Conservation (phyloP, 2,888 invertebrate genomes). For the Mythimna albipuncta region DNA sequence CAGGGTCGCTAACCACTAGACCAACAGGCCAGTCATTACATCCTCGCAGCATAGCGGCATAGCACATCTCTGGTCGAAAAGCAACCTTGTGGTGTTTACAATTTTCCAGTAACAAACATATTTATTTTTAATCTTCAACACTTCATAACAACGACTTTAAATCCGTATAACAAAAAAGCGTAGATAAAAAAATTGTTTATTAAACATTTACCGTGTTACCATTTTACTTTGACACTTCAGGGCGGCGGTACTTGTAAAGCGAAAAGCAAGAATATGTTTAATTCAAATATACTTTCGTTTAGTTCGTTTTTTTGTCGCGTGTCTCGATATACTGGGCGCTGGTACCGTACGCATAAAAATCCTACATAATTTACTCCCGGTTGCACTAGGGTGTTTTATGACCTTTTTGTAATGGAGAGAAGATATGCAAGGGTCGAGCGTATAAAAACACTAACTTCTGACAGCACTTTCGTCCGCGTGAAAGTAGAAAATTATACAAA, state of each 20-base stretch:
- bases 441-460: background rate
- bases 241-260: conserved; percentile 7
- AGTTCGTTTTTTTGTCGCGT: conserved; percentile 6
- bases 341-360: conserved; percentile 41
- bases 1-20: no score
- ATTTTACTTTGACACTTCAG: conserved; percentile 8
- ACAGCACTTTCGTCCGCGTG: no score
- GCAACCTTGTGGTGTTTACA: no score
- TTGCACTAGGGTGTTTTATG: conserved; percentile 49
- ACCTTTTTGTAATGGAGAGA: conserved; percentile 56
- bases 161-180: conserved; percentile 13
- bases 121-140: conserved; percentile 3
- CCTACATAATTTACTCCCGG: conserved; percentile 41
- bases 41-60: no score
- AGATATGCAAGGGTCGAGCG: conserved; percentile 48
- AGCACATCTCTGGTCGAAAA: no score
- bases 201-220: conserved; percentile 31
- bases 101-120: background rate
- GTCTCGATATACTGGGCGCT: conserved; percentile 21
- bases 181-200: conserved; percentile 43
- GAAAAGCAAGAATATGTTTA: conserved; percentile 5
- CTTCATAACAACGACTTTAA: conserved; percentile 13
- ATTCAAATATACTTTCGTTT: background rate
- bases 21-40: no score
- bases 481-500: no score